A percentile compares a stretch with the other conserved stretches of the same genome.
phyloP scores from a whole-genome alignment of 2,797 vertebrate genomes.

The Chiloscyllium punctatum region DNA sequence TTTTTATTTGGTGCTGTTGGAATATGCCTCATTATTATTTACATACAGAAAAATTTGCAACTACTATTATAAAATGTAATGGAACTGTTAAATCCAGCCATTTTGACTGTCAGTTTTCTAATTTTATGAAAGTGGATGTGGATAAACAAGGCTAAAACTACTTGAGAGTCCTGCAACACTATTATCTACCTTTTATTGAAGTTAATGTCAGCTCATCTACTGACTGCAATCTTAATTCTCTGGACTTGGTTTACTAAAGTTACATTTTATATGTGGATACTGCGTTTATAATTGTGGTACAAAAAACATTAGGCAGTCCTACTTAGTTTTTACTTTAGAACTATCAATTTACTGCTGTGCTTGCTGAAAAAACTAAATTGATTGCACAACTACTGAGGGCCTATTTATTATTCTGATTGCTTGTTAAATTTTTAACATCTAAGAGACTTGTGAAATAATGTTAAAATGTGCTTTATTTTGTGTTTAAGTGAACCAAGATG shows the following conservation, averaged over 20 bases:
- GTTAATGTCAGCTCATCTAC: background rate
- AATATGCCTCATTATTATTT: background rate
- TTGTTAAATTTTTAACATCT: conserved; percentile 20
- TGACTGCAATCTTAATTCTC: conserved; percentile 10
- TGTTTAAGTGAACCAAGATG: conserved; percentile 8
- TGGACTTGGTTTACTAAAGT: background rate
- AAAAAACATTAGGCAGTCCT: background rate
- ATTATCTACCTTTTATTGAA: background rate
- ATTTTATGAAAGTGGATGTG: background rate
- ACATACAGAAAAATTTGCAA: background rate
- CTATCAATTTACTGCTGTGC: background rate
- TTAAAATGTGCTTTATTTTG: background rate
- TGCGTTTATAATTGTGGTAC: conserved; percentile 11
- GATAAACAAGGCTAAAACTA: conserved; percentile 1
- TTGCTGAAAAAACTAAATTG: conserved; percentile 2
- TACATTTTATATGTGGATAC: background rate
- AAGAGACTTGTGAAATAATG: conserved; percentile 5
- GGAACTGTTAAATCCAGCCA: background rate
- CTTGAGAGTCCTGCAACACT: background rate
- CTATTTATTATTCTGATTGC: background rate
- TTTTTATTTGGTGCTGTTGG: background rate
- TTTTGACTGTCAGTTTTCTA: background rate
- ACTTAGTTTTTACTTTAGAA: conserved; percentile 11
- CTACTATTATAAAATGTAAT: background rate
- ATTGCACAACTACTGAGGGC: background rate